Evolutionary conservation across 2,113 vertebrate genomes (phyloP), one percentile per base, ranked within the genome.

Genomic region (Mesitornis unicolor): DNA sequence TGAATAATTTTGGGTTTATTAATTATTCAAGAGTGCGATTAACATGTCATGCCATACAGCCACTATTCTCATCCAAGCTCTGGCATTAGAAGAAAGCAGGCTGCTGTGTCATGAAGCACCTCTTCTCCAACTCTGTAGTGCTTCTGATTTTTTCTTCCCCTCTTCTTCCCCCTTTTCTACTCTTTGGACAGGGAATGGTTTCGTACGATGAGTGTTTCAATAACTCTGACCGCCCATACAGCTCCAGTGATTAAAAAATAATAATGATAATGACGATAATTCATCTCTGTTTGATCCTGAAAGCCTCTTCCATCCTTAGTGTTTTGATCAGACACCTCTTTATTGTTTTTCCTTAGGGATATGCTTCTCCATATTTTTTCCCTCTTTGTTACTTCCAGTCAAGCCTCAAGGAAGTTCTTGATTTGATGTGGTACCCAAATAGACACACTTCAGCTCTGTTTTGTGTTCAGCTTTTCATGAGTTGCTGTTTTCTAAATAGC

Each of bases 141-240:
- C 43, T 80, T 6, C 43, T 78, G 64, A 4, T 31, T 63, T 51
- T 38, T 51, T 47, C 7, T 47, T 25, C 20, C 60, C 22, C 26
- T 69, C n/a, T n/a, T n/a, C n/a, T n/a, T n/a, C n/a, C n/a, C n/a
- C n/a, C 15, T 51, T 31, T 16, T 7, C 60, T 64, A 7, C 14
- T 0, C n/a, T 20, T 25, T 7, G 67, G 51, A 3, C 42, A 45
- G 65, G n/a, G 45, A 7, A 0, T 13, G 13, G 60, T 69, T 12
- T 2, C 0, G 2, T 35, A 33, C 69, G 6, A 0, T 2, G 7
- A 25, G 74, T 4, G n/a, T n/a, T 24, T 13, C n/a, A 13, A 9
- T 33, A 35, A 6, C 18, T 47, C 36, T 29, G 67, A 25, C 64
- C 56, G 15, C 43, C 68, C n/a, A 31, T 31, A 3, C 50, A 59